Evolutionary conservation across 2,113 vertebrate species (phyloP).

Genomic region (Epinephelus cyanopodus): DNA sequence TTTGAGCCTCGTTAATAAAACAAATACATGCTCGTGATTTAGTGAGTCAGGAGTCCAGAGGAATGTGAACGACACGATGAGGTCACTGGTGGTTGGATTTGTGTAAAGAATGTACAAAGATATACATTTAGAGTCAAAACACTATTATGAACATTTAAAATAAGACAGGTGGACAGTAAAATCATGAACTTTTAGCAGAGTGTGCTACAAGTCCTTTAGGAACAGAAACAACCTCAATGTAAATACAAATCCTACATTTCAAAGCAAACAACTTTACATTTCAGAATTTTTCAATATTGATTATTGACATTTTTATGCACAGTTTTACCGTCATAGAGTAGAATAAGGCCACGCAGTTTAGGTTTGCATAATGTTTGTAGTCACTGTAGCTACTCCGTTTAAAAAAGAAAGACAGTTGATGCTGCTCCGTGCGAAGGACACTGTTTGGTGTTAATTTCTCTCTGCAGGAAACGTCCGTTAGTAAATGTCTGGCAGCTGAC

Average conservation of each 20-base stretch:
- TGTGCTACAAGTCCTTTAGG: slow-evolving; percentile 28
- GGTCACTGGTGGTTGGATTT: slow-evolving; percentile 24
- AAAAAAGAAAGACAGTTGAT: slow-evolving; percentile 9
- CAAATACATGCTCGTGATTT: neutral
- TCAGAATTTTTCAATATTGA: slow-evolving; percentile 31
- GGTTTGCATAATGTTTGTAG: slow-evolving; percentile 39
- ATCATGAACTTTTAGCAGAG: slow-evolving; percentile 12
- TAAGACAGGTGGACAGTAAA: slow-evolving; percentile 42
- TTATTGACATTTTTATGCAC: slow-evolving; percentile 39
- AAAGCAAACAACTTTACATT: slow-evolving; percentile 43
- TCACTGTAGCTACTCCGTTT: slow-evolving; percentile 5
- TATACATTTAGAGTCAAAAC: slow-evolving; percentile 50
- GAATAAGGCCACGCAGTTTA: slow-evolving; percentile 63
- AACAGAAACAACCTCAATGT: slow-evolving; percentile 41
- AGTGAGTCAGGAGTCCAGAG: neutral
- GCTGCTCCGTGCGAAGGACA: slow-evolving; percentile 7
- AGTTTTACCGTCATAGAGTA: slow-evolving; percentile 6
- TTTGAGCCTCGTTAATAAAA: neutral
- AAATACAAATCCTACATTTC: slow-evolving; percentile 49
- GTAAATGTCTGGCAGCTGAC: slow-evolving; percentile 95
- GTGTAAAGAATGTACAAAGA: slow-evolving; percentile 52
- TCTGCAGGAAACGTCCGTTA: slow-evolving; percentile 73
- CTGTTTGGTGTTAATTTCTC: neutral
- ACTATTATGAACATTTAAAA: slow-evolving; percentile 58
- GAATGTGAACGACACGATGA: slow-evolving; percentile 1